Conservation (phyloP, 2,113 vertebrate species). For the Corythaixoides concolor region DNA sequence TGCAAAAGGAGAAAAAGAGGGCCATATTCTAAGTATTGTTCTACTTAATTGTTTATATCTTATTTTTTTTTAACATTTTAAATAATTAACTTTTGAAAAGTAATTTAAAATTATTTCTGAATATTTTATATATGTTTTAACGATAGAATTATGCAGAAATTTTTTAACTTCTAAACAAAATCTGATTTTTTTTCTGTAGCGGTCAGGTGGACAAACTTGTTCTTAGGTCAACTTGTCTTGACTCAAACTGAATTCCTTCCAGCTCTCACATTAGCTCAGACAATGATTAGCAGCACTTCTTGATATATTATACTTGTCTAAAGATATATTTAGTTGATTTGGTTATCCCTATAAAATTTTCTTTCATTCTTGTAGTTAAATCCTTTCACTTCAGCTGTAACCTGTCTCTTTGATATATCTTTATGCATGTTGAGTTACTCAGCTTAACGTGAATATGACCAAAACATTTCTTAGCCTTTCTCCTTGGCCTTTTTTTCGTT, state of each 20-base stretch:
- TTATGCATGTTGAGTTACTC: neutral
- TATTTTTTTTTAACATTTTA: neutral
- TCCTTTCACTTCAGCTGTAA: neutral
- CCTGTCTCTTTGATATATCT: neutral
- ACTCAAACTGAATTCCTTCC: neutral
- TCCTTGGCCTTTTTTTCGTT: neutral
- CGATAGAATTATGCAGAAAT: neutral
- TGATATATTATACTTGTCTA: neutral
- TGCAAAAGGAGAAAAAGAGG: neutral
- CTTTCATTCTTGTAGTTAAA: neutral
- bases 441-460: neutral
- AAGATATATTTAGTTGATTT: neutral
- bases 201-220: neutral
- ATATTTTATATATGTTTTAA: neutral
- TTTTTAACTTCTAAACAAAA: neutral
- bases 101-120: neutral
- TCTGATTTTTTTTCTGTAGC: neutral
- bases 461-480: neutral
- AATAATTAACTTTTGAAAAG: neutral
- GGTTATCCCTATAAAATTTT: neutral
- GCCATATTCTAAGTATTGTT: neutral
- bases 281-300: neutral
- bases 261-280: neutral
- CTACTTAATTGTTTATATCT: neutral
- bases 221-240: neutral